Percentiles rank a stretch among this genome's conserved stretches.
phyloP scores from a whole-genome alignment of 2,113 vertebrate species.

The Triplophysa tibetana region DNA sequence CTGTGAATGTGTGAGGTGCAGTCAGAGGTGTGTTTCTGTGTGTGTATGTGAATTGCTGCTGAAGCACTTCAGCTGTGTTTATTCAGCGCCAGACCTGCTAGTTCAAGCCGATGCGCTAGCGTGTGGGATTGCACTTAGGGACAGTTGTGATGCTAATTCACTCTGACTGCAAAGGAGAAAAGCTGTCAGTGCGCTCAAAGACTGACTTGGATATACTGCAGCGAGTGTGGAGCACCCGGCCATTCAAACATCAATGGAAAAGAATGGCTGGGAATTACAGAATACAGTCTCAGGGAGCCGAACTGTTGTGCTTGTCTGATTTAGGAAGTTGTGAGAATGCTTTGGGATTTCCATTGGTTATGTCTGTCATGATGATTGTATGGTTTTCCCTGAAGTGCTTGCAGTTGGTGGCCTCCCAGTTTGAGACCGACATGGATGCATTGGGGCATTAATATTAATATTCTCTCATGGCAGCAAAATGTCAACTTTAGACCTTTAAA shows the following conservation, averaged over 20 bases:
- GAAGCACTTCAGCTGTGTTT: slow-evolving; percentile 60
- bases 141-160: slow-evolving; percentile 55
- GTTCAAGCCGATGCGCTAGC: slow-evolving; percentile 61
- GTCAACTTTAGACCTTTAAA: too few relatives aligned
- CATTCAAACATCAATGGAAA: slow-evolving; percentile 33
- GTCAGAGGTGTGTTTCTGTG: slow-evolving; percentile 21
- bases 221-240: slow-evolving; percentile 7
- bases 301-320: neutral
- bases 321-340: slow-evolving; percentile 1
- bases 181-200: slow-evolving; percentile 44
- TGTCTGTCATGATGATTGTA: neutral
- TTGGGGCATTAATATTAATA: too few relatives aligned
- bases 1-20: slow-evolving; percentile 41
- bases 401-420: slow-evolving; percentile 4
- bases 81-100: slow-evolving; percentile 60
- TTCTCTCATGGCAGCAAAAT: too few relatives aligned
- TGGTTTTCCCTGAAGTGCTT: neutral
- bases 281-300: neutral
- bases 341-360: neutral
- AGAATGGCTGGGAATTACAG: slow-evolving; percentile 1
- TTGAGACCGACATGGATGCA: neutral
- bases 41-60: slow-evolving; percentile 42
- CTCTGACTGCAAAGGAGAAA: slow-evolving; percentile 45
- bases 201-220: slow-evolving; percentile 25
- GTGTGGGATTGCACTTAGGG: slow-evolving; percentile 60